A percentile compares a stretch with the other conserved stretches of the same genome.
phyloP scores from a whole-genome alignment of 2,888 invertebrate species.

The Amphiduros pacificus region DNA sequence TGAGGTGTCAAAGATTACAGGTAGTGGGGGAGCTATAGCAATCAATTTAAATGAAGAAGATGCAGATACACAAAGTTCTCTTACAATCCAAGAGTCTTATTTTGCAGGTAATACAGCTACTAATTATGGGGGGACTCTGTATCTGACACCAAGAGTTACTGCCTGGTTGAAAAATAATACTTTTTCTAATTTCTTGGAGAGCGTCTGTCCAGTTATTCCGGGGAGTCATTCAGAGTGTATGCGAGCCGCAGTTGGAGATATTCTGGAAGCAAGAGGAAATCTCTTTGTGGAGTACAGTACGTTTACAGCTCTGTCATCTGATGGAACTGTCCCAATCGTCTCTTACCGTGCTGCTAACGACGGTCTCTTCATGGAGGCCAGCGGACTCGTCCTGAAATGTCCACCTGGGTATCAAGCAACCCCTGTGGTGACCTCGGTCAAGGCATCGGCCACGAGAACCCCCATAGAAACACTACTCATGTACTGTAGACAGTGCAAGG shows the following conservation, averaged over 20 bases:
- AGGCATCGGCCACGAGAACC: background rate
- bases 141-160: background rate
- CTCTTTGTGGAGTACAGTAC: slow-evolving; percentile 4
- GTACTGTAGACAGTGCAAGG: slow-evolving; percentile 4
- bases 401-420: background rate
- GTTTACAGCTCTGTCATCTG: background rate
- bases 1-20: slow-evolving; percentile 10
- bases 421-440: background rate
- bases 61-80: background rate
- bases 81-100: background rate
- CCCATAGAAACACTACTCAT: slow-evolving; percentile 4
- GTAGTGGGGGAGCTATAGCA: slow-evolving; percentile 9
- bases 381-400: background rate
- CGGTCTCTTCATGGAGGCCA: background rate
- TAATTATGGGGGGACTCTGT: slow-evolving; percentile 9
- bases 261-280: slow-evolving; percentile 4
- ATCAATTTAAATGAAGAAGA: background rate
- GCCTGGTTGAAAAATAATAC: background rate
- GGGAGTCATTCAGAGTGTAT: background rate
- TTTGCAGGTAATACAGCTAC: slow-evolving; percentile 2
- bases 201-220: no score
- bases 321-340: background rate
- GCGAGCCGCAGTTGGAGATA: background rate
- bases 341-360: slow-evolving; percentile 4
- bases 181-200: background rate